phyloP scores from a whole-genome alignment of 2,113 vertebrate species.

The Condylura cristata region DNA sequence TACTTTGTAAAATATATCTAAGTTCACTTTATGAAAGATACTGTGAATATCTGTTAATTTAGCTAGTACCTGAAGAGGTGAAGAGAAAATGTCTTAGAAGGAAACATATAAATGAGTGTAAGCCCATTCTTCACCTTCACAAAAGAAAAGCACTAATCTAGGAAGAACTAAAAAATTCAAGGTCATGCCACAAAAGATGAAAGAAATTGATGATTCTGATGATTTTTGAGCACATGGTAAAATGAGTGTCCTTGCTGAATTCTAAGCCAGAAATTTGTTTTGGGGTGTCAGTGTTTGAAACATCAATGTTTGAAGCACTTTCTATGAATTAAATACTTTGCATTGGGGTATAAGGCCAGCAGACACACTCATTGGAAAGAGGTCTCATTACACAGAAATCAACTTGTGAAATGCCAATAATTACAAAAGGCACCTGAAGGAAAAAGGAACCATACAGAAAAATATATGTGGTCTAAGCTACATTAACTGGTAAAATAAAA shows the following conservation, averaged over 20 bases:
- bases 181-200: not conserved
- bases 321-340: not conserved
- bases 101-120: not conserved
- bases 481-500: not conserved
- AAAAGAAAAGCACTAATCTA: not conserved
- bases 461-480: not conserved
- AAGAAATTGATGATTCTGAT: not conserved
- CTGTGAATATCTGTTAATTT: not conserved
- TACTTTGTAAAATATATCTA: not conserved
- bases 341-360: not conserved
- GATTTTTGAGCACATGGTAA: not conserved
- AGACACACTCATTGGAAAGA: not conserved
- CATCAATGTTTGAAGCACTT: conserved; percentile 15
- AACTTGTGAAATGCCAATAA: not conserved
- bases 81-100: not conserved
- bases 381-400: not conserved
- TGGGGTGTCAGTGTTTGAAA: not conserved
- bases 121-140: conserved; percentile 15
- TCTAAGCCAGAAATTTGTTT: not conserved
- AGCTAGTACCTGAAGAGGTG: not conserved
- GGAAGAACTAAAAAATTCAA: conserved; percentile 18
- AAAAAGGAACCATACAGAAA: not conserved
- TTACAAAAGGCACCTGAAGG: not conserved
- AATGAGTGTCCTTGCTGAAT: not conserved
- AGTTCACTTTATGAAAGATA: not conserved